Conservation (phyloP, 2,888 invertebrate species). For the Acheta domesticus region DNA sequence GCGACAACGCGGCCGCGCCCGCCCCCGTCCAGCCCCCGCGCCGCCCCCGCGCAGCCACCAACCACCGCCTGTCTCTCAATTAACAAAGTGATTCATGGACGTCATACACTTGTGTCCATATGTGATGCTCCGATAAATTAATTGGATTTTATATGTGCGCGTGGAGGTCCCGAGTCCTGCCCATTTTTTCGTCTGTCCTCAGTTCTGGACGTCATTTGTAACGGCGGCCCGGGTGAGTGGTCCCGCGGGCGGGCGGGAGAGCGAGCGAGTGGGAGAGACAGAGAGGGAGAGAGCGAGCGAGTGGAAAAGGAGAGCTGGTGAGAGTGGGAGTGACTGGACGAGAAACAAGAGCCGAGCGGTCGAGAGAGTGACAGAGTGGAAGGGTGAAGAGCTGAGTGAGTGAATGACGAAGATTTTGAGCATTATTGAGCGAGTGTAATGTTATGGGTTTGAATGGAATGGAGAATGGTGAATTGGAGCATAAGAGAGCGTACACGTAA, state of each 20-base stretch:
- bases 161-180: background rate
- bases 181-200: background rate
- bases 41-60: background rate
- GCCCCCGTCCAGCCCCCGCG: background rate
- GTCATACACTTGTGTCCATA: conserved; percentile 25
- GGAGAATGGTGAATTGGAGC: too few relatives aligned
- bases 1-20: background rate
- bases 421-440: too few relatives aligned
- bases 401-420: too few relatives aligned
- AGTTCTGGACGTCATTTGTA: background rate
- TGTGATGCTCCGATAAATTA: conserved; percentile 32
- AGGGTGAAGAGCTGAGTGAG: too few relatives aligned
- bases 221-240: background rate
- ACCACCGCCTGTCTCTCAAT: conserved; percentile 23
- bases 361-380: background rate
- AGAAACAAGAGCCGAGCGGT: background rate
- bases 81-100: conserved; percentile 34
- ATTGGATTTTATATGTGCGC: conserved; percentile 28
- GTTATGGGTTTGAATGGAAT: too few relatives aligned
- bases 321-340: background rate
- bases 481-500: too few relatives aligned
- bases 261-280: background rate
- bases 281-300: background rate
- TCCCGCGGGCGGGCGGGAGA: background rate
- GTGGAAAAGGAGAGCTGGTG: background rate